Base-by-base conservation (phyloP, 2,888 invertebrate genomes). In the Hipparchia semele region DNA sequence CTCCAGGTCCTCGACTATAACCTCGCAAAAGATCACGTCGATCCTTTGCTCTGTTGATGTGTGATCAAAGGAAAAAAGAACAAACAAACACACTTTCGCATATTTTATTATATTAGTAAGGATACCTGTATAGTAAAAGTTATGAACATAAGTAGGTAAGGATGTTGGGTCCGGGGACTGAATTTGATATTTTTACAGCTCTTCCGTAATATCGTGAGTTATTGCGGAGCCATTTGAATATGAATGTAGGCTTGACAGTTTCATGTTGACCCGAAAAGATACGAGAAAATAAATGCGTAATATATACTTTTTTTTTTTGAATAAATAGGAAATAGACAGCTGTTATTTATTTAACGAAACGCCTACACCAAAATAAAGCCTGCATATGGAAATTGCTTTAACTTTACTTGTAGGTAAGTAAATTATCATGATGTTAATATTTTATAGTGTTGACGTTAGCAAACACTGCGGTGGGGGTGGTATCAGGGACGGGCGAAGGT, bases 131-230 rank as follows among this genome's bases (percentile, higher is more conserved):
- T 39, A 1, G 39, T 4, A 5, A 4, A 4, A 39, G 39, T 39
- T 39, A 39, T 39, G 39, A 5, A 5, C 39, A 39, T 39, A 39
- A 39, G n/a, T 61, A 73, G 56, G 60, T 13, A 61, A 73, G 54
- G n/a, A 70, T 60, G n/a, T 79, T 78, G 76, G 78, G 79, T 79
- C 80, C 82, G 66, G 79, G 80, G 81, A 81, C 88, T 90, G 90
- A 88, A 87, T 89, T 89, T 90, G 90, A 92, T 91, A 91, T 91
- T 92, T 92, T 92, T 91, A 91, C 90, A 84, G 89, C 87, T 86
- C 80, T 86, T 85, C 84, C 84, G 88, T 85, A 89, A 89, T 89
- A 90, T 86, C 85, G 85, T 89, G 92, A 92, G 88, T 91, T 91
- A 92, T 89, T 86, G 89, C 87, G 78, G 83, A 83, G 84, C 85